phyloP scores from a whole-genome alignment of 2,797 vertebrate genomes.

The Macroramphosus scolopax region DNA sequence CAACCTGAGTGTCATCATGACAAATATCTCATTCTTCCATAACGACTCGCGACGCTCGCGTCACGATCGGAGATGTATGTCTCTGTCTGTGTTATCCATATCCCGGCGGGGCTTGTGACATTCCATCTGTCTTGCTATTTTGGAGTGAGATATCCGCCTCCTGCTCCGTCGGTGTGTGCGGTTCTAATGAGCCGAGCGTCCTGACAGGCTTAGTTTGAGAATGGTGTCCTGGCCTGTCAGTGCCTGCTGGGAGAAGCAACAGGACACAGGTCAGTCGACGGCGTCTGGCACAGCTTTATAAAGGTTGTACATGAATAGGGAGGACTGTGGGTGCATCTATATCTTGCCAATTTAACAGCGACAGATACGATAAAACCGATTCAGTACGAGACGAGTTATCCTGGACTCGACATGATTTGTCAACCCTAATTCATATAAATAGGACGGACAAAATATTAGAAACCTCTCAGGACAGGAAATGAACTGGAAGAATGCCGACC shows the following conservation, averaged over 20 bases:
- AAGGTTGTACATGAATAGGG: constrained; percentile 22
- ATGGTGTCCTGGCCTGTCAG: constrained; percentile 42
- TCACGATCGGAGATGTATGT: constrained; percentile 46
- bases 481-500: too few relatives aligned
- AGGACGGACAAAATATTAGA: too few relatives aligned
- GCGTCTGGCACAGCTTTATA: constrained; percentile 4
- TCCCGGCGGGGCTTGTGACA: constrained; percentile 49
- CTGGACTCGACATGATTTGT: too few relatives aligned
- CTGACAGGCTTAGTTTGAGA: constrained; percentile 55
- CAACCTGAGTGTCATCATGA: constrained; percentile 20
- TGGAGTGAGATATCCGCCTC: constrained; percentile 68
- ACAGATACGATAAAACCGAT: too few relatives aligned
- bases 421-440: too few relatives aligned
- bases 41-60: constrained; percentile 31
- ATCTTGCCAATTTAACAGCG: too few relatives aligned
- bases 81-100: constrained; percentile 37
- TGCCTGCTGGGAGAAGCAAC: constrained; percentile 43
- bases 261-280: constrained; percentile 26
- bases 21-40: constrained; percentile 34
- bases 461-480: too few relatives aligned
- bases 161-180: constrained; percentile 56
- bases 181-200: constrained; percentile 68
- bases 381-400: too few relatives aligned
- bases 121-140: constrained; percentile 71
- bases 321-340: not conserved